These are phyloP conservation scores for Lepidonotus clava DNA, from an alignment of 2,888 invertebrate genomes.

Conservation along the genomic window DNA sequence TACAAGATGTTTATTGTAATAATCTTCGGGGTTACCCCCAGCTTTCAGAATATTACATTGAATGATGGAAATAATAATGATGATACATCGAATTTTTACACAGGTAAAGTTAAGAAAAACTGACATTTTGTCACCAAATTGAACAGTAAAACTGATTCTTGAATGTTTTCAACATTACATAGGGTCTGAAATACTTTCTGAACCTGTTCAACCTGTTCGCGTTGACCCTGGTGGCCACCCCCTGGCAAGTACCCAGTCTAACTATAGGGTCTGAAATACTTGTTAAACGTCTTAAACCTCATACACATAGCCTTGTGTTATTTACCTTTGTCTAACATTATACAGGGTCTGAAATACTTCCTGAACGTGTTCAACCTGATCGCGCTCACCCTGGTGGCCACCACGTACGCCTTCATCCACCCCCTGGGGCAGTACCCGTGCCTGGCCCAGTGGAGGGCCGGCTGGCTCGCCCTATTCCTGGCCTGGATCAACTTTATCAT, in stretches of 20 bases:
- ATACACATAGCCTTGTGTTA: no score
- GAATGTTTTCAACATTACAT: not conserved
- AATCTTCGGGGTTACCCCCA: no score
- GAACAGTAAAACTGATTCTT: no score
- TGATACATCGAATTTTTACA: no score
- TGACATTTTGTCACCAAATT: no score
- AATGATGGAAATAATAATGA: no score
- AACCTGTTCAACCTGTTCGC: constrained; percentile 66
- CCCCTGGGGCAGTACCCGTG: constrained; percentile 69
- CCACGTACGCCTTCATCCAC: constrained; percentile 65
- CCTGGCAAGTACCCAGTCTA: no score
- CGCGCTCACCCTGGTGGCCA: constrained; percentile 63
- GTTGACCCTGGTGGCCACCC: constrained; percentile 64
- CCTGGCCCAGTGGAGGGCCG: constrained; percentile 71
- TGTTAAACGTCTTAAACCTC: no score
- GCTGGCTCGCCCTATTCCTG: constrained; percentile 70
- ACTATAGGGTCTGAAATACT: no score
- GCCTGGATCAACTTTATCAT: constrained; percentile 70
- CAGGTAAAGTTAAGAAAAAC: no score
- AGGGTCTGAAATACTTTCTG: constrained; percentile 63
- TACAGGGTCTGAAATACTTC: constrained; percentile 62
- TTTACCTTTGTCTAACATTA: not conserved
- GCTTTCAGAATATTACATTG: no score
- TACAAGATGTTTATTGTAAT: no score
- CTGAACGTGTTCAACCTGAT: constrained; percentile 66